A percentile compares a stretch with the other conserved stretches of the same genome.
Conservation (phyloP, 2,888 invertebrate genomes). For the Zaprionus lineosus region DNA sequence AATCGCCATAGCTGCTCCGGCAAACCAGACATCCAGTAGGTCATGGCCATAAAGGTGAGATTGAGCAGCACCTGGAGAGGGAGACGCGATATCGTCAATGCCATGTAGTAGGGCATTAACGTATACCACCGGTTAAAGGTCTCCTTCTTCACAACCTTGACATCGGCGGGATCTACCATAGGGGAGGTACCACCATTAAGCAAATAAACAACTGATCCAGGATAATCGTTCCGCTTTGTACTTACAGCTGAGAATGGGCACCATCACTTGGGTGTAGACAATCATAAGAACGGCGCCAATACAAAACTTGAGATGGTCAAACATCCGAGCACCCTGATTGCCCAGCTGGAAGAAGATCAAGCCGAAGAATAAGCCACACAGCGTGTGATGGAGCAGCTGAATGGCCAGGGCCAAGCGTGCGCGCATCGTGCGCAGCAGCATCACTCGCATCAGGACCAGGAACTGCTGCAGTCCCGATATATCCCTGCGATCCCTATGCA, state of each 20-base stretch:
- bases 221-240: conserved; percentile 59
- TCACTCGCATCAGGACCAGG: conserved; percentile 84
- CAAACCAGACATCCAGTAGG: conserved; percentile 87
- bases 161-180: conserved; percentile 88
- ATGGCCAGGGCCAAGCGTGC: conserved; percentile 86
- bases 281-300: conserved; percentile 87
- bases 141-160: conserved; percentile 87
- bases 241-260: conserved; percentile 88
- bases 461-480: conserved; percentile 86
- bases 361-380: conserved; percentile 85
- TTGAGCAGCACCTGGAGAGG: conserved; percentile 85
- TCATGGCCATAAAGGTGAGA: conserved; percentile 85
- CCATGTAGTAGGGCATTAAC: conserved; percentile 86
- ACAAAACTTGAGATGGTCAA: conserved; percentile 87
- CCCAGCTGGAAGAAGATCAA: conserved; percentile 86
- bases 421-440: conserved; percentile 85
- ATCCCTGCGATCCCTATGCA: conserved; percentile 82
- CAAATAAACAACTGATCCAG: neutral
- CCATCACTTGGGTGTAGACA: conserved; percentile 88
- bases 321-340: conserved; percentile 87
- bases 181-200: too few relatives aligned
- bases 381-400: conserved; percentile 85
- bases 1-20: conserved; percentile 87
- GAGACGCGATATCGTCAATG: conserved; percentile 86
- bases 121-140: conserved; percentile 89